These are phyloP conservation scores for Brachionichthys hirsutus DNA, from an alignment of 2,113 vertebrate genomes.

Conservation along the genomic window DNA sequence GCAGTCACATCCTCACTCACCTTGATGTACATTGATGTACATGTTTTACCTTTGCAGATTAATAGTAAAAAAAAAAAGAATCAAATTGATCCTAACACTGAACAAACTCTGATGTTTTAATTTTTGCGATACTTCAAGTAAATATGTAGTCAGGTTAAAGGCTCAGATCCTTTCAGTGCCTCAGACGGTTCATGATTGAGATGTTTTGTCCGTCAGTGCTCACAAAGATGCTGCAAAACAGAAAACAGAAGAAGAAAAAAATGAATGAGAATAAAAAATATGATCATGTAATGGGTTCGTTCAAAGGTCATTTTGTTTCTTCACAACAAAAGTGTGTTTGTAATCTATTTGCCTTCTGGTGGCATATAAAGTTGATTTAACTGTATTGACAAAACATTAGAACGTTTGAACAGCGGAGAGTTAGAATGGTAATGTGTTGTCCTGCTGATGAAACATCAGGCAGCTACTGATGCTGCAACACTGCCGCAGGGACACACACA, in stretches of 20 bases:
- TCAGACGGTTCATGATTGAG: no score
- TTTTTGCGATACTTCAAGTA: no score
- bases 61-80: slow-evolving; percentile 6
- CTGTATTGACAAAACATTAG: slow-evolving; percentile 67
- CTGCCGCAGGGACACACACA: slow-evolving; percentile 57
- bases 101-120: no score
- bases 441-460: slow-evolving; percentile 71
- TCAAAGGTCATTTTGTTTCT: slow-evolving; percentile 60
- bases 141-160: no score
- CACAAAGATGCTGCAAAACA: no score
- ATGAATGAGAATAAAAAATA: slow-evolving; percentile 32
- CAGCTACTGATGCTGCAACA: slow-evolving; percentile 42
- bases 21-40: slow-evolving; percentile 29
- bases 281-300: slow-evolving; percentile 53
- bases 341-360: slow-evolving; percentile 61
- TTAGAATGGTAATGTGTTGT: slow-evolving; percentile 58
- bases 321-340: slow-evolving; percentile 50
- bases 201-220: no score
- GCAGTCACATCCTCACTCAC: slow-evolving; percentile 38
- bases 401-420: slow-evolving; percentile 53
- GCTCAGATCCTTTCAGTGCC: no score
- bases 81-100: no score
- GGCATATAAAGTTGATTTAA: slow-evolving; percentile 71
- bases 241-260: slow-evolving; percentile 20
- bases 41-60: slow-evolving; percentile 5